Evolutionary conservation across 2,797 vertebrate species (phyloP), one percentile per base, ranked within the genome.

Genomic region (Cygnus olor): DNA sequence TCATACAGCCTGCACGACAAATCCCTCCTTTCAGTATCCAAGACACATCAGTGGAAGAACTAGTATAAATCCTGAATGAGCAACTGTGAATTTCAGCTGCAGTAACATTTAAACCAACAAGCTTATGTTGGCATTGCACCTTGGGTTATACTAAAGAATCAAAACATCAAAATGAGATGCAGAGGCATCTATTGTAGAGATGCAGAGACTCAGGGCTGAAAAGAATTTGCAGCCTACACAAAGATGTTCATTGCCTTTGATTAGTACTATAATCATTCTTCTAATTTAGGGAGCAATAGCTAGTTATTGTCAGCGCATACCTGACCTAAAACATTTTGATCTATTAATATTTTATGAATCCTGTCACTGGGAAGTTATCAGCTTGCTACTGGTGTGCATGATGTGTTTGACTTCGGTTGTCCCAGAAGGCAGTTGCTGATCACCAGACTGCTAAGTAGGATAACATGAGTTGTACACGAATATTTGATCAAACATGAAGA

Each of bases 401-500:
- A 45, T 18, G 2, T 49, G 49, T 27, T 49, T 63, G 60, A 84
- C 22, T 28, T 30, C 22, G 0, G 17, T 9, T 58, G 78, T 87
- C 95, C 87, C 94, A 82, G 73, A 25, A 64, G 85, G 82, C 87
- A 73, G 42, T 1, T 80, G 57, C 80, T 90, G 74, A 91, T 90
- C 73, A 32, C 71, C 66, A n/a, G 76, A 44, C 61, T 90, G 85
- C 74, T n/a, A 82, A 64, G 63, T 15, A 80, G 42, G 81, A 45
- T 34, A 85, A 92, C 49, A 80, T 3, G 36, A 72, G 82, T 40
- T 65, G 53, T 80, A 18, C 54, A 32, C 2, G 4, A 69, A 51
- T 49, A 85, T 95, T 61, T 87, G 94, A 93, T 96, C 90, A 87
- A 90, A 93, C 87, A 53, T 0, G 25, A 87, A 76, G n/a, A 88